Evolutionary conservation across 2,113 vertebrate genomes (phyloP).

Genomic region (Lagopus leucura): DNA sequence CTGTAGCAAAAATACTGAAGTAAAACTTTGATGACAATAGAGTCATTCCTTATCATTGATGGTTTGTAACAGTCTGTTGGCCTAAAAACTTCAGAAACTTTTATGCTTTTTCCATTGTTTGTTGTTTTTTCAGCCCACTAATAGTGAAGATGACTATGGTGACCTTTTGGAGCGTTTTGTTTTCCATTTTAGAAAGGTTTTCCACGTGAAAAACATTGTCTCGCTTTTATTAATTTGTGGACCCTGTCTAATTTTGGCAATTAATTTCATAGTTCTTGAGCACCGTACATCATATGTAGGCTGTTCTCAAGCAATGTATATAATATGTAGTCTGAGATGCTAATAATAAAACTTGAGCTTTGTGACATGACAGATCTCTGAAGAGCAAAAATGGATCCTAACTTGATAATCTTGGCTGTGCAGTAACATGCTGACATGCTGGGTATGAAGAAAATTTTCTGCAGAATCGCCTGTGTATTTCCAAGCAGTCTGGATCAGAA

Average conservation of each 20-base stretch:
- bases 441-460: background rate
- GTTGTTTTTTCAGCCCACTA: background rate
- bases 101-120: background rate
- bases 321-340: background rate
- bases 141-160: background rate
- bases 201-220: background rate
- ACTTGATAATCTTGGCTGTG: fast-evolving
- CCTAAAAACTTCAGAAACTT: background rate
- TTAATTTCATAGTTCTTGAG: background rate
- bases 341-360: background rate
- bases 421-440: background rate
- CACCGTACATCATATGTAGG: background rate
- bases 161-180: background rate
- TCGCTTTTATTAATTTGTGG: background rate
- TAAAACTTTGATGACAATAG: background rate
- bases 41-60: background rate
- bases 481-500: background rate
- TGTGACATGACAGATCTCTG: background rate
- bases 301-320: background rate
- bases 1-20: background rate
- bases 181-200: background rate
- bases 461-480: background rate
- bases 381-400: background rate
- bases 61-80: background rate
- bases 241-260: background rate